Conservation (phyloP, 1,140 invertebrate species). For the Drosophila pandora region DNA sequence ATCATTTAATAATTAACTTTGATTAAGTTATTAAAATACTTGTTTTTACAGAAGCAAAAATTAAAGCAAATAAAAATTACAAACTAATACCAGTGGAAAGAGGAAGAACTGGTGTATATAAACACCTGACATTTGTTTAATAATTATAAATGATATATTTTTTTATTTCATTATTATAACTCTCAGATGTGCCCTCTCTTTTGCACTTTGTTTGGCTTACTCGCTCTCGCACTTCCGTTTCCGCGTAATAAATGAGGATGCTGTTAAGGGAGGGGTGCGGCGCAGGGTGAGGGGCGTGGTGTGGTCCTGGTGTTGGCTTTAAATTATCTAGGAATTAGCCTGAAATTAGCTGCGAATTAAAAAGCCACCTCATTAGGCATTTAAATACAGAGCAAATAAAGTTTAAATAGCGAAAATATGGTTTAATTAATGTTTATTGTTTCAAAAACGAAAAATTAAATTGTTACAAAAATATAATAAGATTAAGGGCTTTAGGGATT, state of each 20-base stretch:
- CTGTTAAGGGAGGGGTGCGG: constrained; percentile 3
- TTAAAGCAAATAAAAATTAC: constrained; percentile 7
- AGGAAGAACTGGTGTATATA: constrained; percentile 31
- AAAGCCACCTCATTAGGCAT: neutral
- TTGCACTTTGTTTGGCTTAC: constrained; percentile 8
- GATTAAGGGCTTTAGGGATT: too few species aligned
- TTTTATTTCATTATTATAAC: constrained; percentile 32
- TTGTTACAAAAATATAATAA: too few species aligned
- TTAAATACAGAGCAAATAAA: constrained; percentile 5
- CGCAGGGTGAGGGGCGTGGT: neutral
- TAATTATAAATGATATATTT: constrained; percentile 43
- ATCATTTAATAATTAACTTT: constrained; percentile 50
- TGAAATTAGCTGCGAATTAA: constrained; percentile 42
- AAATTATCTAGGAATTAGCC: constrained; percentile 43
- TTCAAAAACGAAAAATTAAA: too few species aligned
- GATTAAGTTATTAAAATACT: constrained; percentile 77
- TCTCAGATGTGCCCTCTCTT: neutral
- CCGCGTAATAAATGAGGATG: constrained; percentile 44
- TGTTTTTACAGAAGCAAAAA: constrained; percentile 50
- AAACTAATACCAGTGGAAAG: constrained; percentile 26
- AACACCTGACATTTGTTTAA: constrained; percentile 38
- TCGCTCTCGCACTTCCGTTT: constrained; percentile 40
- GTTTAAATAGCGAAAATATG: too few species aligned
- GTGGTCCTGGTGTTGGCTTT: constrained; percentile 8
- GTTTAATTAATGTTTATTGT: too few species aligned